Percentiles rank a stretch among this genome's conserved stretches.
Conservation (phyloP, 2,888 invertebrate genomes). For the Ichneumoninae sp. region DNA sequence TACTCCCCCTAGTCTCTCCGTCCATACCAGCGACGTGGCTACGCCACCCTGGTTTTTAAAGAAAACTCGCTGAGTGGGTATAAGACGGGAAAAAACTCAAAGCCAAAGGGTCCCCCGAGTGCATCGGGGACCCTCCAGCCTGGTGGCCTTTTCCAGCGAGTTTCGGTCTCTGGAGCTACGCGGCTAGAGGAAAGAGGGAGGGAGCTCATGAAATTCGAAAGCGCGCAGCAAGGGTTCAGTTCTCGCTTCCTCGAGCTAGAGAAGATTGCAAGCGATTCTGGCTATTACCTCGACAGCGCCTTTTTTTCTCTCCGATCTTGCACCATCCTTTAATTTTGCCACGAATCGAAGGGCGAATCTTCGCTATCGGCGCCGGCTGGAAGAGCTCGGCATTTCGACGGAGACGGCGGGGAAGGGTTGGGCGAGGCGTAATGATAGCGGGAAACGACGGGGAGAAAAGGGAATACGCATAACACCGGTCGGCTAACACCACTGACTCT, state of each 20-base stretch:
- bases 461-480: neutral
- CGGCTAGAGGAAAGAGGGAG: neutral
- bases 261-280: constrained; percentile 13
- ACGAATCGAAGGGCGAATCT: constrained; percentile 14
- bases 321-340: constrained; percentile 8
- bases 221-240: neutral
- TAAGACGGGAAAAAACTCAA: constrained; percentile 47
- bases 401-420: neutral
- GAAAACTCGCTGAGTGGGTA: constrained; percentile 42
- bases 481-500: neutral
- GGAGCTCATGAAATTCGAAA: constrained; percentile 3
- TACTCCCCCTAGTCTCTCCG: constrained; percentile 20
- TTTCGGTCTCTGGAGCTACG: neutral
- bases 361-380: neutral
- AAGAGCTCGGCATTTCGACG: neutral
- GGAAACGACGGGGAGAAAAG: neutral
- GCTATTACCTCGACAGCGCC: constrained; percentile 1
- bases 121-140: neutral
- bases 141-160: constrained; percentile 2
- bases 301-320: neutral
- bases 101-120: constrained; percentile 23
- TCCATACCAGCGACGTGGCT: constrained; percentile 22
- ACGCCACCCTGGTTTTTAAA: constrained; percentile 46
- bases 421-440: neutral
- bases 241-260: neutral